These are phyloP conservation scores for Zosterops borbonicus DNA, from an alignment of 2,113 vertebrate species.

Conservation along the genomic window DNA sequence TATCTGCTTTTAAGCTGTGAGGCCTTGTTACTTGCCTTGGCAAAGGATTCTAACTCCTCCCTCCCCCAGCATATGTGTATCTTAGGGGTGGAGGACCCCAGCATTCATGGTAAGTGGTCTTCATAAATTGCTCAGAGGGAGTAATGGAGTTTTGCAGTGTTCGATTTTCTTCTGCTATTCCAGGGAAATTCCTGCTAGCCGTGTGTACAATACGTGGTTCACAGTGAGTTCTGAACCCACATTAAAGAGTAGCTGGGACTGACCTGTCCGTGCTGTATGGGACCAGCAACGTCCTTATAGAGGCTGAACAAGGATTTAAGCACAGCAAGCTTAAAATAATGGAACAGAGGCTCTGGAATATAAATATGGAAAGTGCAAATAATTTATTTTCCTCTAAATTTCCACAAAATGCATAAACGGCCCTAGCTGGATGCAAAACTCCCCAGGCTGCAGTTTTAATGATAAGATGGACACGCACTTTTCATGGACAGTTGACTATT, in stretches of 20 bases:
- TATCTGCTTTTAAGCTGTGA: neutral
- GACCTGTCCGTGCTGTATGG: neutral
- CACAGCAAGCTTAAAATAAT: neutral
- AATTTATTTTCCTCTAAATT: neutral
- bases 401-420: neutral
- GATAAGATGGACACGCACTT: neutral
- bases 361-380: neutral
- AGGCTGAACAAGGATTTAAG: neutral
- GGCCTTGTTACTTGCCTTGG: neutral
- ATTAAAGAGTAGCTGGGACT: neutral
- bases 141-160: neutral
- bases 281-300: neutral
- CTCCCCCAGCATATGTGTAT: fast-evolving
- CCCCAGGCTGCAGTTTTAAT: neutral
- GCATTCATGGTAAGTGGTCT: neutral
- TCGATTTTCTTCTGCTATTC: neutral
- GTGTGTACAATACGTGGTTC: neutral
- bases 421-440: neutral
- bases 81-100: neutral
- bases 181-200: neutral
- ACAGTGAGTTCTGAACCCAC: neutral
- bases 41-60: neutral
- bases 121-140: neutral
- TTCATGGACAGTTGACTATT: neutral
- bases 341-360: neutral